phyloP scores from a whole-genome alignment of 1,140 invertebrate genomes.

The Archivesica marissinica region DNA sequence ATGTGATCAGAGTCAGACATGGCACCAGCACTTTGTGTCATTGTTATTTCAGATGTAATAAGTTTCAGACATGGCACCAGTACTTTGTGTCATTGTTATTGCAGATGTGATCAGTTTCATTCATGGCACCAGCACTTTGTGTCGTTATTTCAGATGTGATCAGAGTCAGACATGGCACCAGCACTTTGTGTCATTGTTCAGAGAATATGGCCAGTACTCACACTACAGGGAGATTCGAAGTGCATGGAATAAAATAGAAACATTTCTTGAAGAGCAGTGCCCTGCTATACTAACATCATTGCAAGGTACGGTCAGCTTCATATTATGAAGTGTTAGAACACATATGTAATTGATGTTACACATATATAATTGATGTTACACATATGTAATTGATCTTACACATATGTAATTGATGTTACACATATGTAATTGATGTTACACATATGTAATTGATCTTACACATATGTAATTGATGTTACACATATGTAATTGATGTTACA shows the following conservation, averaged over 20 bases:
- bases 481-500: too few relatives aligned
- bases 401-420: too few relatives aligned
- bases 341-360: too few relatives aligned
- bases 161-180: conserved; percentile 24
- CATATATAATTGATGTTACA: too few relatives aligned
- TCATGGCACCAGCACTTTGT: neutral
- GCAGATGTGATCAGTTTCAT: neutral
- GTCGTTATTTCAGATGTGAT: neutral
- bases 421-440: too few relatives aligned
- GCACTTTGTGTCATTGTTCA: conserved; percentile 67
- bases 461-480: too few relatives aligned
- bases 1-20: conserved; percentile 1
- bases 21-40: neutral
- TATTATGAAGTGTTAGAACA: too few relatives aligned
- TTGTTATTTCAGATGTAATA: neutral
- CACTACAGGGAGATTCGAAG: conserved; percentile 65
- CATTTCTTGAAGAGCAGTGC: conserved; percentile 63
- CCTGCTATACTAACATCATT: conserved; percentile 57
- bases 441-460: too few relatives aligned
- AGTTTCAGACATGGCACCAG: neutral
- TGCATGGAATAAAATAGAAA: conserved; percentile 72
- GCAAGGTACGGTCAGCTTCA: conserved; percentile 48
- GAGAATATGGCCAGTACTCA: conserved; percentile 69
- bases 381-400: too few relatives aligned
- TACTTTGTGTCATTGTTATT: neutral